Evolutionary conservation across 2,888 invertebrate genomes (phyloP).

Genomic region (Leptinotarsa tumamoca): DNA sequence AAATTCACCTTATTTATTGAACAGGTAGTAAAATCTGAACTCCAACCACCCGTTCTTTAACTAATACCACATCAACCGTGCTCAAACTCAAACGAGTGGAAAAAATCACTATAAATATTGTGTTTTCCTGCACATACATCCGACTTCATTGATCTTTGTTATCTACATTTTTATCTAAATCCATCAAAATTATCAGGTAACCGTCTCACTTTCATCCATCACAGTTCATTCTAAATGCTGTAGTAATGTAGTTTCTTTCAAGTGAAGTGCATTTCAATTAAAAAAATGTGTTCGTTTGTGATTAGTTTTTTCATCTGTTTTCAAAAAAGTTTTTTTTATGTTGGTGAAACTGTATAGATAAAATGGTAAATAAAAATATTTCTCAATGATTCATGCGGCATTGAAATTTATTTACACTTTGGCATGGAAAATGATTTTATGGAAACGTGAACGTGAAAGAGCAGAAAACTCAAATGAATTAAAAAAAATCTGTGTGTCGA

Average conservation of each 20-base stretch:
- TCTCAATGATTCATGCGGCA: not conserved
- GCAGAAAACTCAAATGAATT: too few species aligned
- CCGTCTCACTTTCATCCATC: not conserved
- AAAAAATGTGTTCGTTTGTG: not conserved
- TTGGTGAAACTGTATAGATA: not conserved
- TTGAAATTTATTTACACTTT: not conserved
- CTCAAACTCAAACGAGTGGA: too few species aligned
- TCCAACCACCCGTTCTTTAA: too few species aligned
- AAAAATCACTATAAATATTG: too few species aligned
- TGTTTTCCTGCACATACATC: too few species aligned
- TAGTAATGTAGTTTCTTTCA: not conserved
- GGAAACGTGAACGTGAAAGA: not conserved
- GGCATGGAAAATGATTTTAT: not conserved
- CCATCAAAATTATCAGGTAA: constrained; percentile 19
- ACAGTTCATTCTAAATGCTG: not conserved
- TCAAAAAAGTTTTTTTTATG: not conserved
- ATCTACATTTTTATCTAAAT: constrained; percentile 15
- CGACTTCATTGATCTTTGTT: constrained; percentile 11
- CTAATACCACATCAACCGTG: too few species aligned
- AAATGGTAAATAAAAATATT: not conserved
- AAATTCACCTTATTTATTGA: too few species aligned
- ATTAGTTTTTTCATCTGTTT: not conserved
- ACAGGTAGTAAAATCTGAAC: too few species aligned
- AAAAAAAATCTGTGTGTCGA: too few species aligned
- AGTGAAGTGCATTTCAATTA: not conserved